Evolutionary conservation across 2,888 invertebrate species (phyloP), one percentile per base, ranked within the genome.

Genomic region (Zaprionus obscuricornis): DNA sequence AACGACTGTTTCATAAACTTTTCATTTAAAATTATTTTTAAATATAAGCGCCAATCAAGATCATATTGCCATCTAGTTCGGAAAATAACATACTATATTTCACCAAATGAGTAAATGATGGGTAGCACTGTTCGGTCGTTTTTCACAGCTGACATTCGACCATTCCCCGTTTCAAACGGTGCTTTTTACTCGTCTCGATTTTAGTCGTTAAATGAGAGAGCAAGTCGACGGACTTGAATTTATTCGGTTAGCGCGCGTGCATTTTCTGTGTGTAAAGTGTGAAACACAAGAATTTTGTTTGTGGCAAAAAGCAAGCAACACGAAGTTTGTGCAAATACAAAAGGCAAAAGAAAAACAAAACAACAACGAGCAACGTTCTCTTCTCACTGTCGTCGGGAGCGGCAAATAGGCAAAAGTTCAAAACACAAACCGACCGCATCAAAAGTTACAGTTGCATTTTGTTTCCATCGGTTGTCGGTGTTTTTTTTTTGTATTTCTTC

Each of bases 121-220:
- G 73, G 62, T 47, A 68, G 62, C 68, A 72, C 74, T 73, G 26
- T n/a, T 27, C 11, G 11, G 27, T 27, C 27, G 27, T 11, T 39
- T 8, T 1, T 1, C 5, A 16, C 69, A 69, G 69, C 68, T 63
- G 74, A 4, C 22, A 8, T 6, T 16, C 2, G 8, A n/a, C n/a
- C n/a, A 13, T 6, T 43, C 20, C 27, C 52, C 64, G 57, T 47
- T 70, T 65, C 50, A 58, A n/a, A 49, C 58, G 55, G 58, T 54
- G 70, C 55, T 74, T 69, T n/a, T 74, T 58, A 36, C 64, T 56
- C 45, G 45, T 52, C 68, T 73, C 69, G 51, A 42, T 51, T 69
- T 74, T 45, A 74, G 74, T 70, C 70, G 55, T 70, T 70, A 52
- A 54, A 26, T 49, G 65, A 55, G 70, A 69, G 70, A 51, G 74